Conservation (phyloP, 1,140 invertebrate species). For the Pollicipes pollicipes region DNA sequence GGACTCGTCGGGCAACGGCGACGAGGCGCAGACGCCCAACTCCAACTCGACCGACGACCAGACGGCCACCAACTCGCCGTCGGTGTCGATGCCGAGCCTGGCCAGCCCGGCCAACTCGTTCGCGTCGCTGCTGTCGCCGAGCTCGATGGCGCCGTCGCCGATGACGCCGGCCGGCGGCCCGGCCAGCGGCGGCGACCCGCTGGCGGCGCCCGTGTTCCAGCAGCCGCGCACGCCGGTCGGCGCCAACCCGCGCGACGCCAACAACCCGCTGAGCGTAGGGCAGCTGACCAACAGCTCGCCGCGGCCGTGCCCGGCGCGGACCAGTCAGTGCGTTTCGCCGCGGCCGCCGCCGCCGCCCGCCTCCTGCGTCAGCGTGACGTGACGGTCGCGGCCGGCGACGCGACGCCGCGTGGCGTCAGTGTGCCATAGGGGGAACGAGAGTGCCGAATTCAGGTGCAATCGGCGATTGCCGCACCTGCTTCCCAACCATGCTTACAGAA, state of each 20-base stretch:
- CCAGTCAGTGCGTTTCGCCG: too few relatives aligned
- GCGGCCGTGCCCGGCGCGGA: neutral
- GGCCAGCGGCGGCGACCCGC: neutral
- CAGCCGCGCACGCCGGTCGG: constrained; percentile 54
- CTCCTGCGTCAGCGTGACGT: neutral
- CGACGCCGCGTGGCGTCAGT: neutral
- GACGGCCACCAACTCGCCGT: constrained; percentile 39
- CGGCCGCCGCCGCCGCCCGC: too few relatives aligned
- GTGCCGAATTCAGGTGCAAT: neutral
- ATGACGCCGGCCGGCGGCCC: neutral
- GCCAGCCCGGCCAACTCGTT: constrained; percentile 37
- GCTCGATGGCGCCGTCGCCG: constrained; percentile 13
- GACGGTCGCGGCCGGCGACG: neutral
- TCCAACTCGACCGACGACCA: neutral
- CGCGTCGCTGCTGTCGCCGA: constrained; percentile 37
- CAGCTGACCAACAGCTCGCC: constrained; percentile 17
- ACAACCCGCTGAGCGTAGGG: constrained; percentile 75
- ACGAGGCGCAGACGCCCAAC: neutral
- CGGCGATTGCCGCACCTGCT: neutral
- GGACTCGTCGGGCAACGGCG: neutral
- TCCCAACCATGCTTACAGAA: neutral
- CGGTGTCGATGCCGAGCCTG: constrained; percentile 44
- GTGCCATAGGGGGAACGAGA: neutral
- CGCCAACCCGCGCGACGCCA: constrained; percentile 72
- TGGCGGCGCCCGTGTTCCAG: constrained; percentile 8